Conservation (phyloP, 2,797 vertebrate species). For the Carapus acus region DNA sequence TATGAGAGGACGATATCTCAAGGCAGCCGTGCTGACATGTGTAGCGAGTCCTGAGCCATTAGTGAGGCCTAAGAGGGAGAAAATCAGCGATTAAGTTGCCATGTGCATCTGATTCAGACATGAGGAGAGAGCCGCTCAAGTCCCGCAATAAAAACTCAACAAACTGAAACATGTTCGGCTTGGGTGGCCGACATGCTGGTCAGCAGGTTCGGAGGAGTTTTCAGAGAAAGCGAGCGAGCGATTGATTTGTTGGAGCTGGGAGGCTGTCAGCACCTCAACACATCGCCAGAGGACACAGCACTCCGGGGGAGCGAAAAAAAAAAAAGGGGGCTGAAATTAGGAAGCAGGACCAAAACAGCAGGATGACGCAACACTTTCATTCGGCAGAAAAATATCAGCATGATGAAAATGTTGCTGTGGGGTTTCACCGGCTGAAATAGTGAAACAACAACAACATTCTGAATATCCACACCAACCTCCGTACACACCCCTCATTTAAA, state of each 20-base stretch:
- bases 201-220: conserved; percentile 19
- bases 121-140: conserved; percentile 16
- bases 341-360: conserved; percentile 21
- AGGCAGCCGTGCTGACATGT: conserved; percentile 43
- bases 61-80: conserved; percentile 26
- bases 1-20: conserved; percentile 3
- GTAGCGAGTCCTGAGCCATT: conserved; percentile 42
- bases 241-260: conserved; percentile 34
- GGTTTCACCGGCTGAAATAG: neutral
- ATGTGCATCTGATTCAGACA: conserved; percentile 29
- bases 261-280: conserved; percentile 35
- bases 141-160: neutral
- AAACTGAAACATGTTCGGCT: neutral
- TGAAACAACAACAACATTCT: conserved; percentile 4
- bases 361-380: conserved; percentile 39
- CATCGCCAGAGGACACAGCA: conserved; percentile 8
- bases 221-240: conserved; percentile 9
- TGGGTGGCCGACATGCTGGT: conserved; percentile 12
- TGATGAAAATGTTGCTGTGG: conserved; percentile 47
- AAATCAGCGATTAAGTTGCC: conserved; percentile 38
- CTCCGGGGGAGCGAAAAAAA: conserved; percentile 1
- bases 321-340: conserved; percentile 10
- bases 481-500: neutral
- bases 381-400: conserved; percentile 11
- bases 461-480: neutral